Base-by-base conservation (phyloP, 2,888 invertebrate species). In the Athrips mouffetella region DNA sequence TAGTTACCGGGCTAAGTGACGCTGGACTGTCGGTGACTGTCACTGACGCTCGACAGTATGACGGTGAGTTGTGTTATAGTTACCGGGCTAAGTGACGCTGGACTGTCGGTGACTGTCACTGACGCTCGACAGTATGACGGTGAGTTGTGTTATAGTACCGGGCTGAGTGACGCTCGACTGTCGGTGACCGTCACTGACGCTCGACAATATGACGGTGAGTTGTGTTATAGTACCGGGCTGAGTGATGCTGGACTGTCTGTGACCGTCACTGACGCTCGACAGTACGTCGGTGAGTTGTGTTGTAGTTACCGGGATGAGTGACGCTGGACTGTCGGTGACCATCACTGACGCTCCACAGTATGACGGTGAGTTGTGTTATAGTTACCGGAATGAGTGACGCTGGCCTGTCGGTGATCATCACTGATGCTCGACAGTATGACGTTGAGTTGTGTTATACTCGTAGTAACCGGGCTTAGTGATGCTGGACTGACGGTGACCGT, bases 281-380 rank as follows among this genome's bases (percentile, higher is more conserved):
- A n/a, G n/a, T n/a, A n/a, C n/a, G n/a, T n/a, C n/a, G n/a, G n/a
- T n/a, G n/a, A n/a, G n/a, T n/a, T n/a, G n/a, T n/a, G n/a, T n/a
- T n/a, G n/a, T 78, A 21, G 63, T 77, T 2, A 63, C 65, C 5
- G 67, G 65, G 0, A 51, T 70, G 29, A 50, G 50, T 3, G 59
- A 67, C 23, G 58, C 70, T 0, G 73, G 70, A 1, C 57, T 79
- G 3, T 58, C 70, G 0, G 64, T 80, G 21, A 69, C 73, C 1
- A 20, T 78, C 13, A 27, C 67, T 39, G 59, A 60, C 15, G 49
- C 52, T 0, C 20, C 46, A 40, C 5, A 52, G 4, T 6, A 3
- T 5, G 37, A 21, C 21, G 20, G 15, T 13, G 4, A 31, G 15
- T 16, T 33, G 13, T n/a, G n/a, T n/a, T n/a, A n/a, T n/a, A n/a